These are phyloP conservation scores for Anoncus sp. DNA, from an alignment of 2,888 invertebrate species.

Conservation along the genomic window DNA sequence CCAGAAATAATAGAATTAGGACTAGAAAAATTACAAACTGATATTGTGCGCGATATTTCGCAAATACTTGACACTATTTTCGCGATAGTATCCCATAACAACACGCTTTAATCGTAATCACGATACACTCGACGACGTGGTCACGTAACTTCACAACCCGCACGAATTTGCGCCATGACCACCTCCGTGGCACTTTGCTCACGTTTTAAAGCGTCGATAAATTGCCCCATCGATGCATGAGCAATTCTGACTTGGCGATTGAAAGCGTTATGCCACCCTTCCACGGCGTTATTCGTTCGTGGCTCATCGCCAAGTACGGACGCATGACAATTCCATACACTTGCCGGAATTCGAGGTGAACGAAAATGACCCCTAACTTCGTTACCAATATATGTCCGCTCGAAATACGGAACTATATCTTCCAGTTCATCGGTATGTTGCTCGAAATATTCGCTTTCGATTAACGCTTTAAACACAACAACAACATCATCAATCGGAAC, in stretches of 20 bases:
- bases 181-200: slow-evolving; percentile 11
- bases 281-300: too few relatives aligned
- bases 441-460: slow-evolving; percentile 1
- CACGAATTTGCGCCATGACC: slow-evolving; percentile 14
- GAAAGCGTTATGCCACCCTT: too few relatives aligned
- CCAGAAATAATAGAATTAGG: neutral
- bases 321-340: neutral
- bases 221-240: too few relatives aligned
- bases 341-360: slow-evolving; percentile 1
- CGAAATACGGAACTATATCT: slow-evolving; percentile 6
- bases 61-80: too few relatives aligned
- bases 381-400: neutral
- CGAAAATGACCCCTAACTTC: neutral
- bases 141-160: neutral
- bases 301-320: too few relatives aligned
- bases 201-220: neutral
- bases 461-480: slow-evolving; percentile 8
- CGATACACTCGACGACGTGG: too few relatives aligned
- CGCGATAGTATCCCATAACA: too few relatives aligned
- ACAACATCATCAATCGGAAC: neutral
- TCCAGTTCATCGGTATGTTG: slow-evolving; percentile 10
- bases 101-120: too few relatives aligned
- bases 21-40: neutral
- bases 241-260: too few relatives aligned
- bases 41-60: slow-evolving; percentile 1